Evolutionary conservation across 2,797 vertebrate genomes (phyloP), one percentile per base, ranked within the genome.

Genomic region (Melanotaenia boesemani): DNA sequence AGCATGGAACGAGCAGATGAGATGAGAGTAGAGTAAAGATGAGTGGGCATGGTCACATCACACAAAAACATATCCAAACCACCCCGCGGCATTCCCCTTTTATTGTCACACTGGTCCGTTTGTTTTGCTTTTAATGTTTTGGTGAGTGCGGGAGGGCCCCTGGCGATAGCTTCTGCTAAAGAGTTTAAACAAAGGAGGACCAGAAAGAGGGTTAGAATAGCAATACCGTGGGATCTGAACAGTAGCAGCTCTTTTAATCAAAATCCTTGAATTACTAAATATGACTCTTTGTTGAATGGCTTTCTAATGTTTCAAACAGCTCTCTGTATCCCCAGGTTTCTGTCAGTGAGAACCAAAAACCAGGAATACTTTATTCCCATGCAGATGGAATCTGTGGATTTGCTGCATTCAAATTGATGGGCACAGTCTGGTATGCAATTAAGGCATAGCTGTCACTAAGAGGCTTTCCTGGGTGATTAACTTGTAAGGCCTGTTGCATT

Each of bases 381-480:
- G 86, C 79, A 72, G 81, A 84, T 83, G 83, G 88, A 91, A 90
- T 91, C 85, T 82, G 81, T 86, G 89, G 84, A 88, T 90, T 92
- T 91, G 82, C 88, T 79, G 76, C 76, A 80, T 88, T 76, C 81
- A 86, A 89, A 92, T 86, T 88, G 92, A 92, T 90, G 86, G 86
- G 77, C 85, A 87, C 80, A 72, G 72, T 84, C 86, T 87, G 92
- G 91, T 89, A 93, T 93, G 91, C 81, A 93, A 91, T 93, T 92
- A 90, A 90, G 83, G 74, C 87, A 76, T 83, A 87, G 81, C 87
- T 92, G 89, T 90, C 90, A 88, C 87, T 92, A 92, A 93, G 89
- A 92, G 86, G 87, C 90, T 93, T 93, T 92, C 82, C 88, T 88
- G 92, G 81, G 57, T 90, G 89, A 93, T 88, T 93, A 91, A 92